Base-by-base conservation (phyloP, 1,140 invertebrate genomes). In the Sipha flava region DNA sequence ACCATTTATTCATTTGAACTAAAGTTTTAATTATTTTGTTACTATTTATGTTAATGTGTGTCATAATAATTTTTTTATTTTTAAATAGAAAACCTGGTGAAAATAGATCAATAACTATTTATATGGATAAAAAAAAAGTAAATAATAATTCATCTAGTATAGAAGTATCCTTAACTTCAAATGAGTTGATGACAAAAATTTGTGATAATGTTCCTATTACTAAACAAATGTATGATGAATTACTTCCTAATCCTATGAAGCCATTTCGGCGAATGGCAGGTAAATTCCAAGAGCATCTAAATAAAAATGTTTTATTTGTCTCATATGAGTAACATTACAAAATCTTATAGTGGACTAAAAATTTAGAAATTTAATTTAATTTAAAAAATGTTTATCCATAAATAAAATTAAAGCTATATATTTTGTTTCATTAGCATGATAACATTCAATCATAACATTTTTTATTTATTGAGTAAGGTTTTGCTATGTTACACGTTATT, bases 181-280 rank as follows among this genome's bases (percentile, higher is more conserved):
- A 59, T 49, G 37, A 77, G 23, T 26, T 77, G 16, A 57, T 77
- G 3, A 77, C n/a, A 37, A 59, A 7, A 77, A 59, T 43, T 29
- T 77, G 73, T 59, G n/a, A 77, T 18, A 26, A 34, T 59, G 16
- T 77, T 59, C 73, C 73, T 77, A 54, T 77, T 77, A 59, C 34
- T 18, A 40, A 77, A 77, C 29, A 77, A 77, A 77, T 77, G 52
- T 77, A 77, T 59, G 34, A 57, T 40, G 73, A 77, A 12, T 59
- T 77, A 43, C 52, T 77, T 40, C 73, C 73, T 26, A 77, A 77
- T 57, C 73, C 73, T 26, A 57, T 77, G 34, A 77, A 77, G 29
- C 52, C 49, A 26, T 77, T 54, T 43, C 73, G 52, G 29, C 49
- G 73, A 57, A 77, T 77, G 73, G 73, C 73, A 23, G 73, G 73